A percentile compares a stretch with the other conserved stretches of the same genome.
Conservation (phyloP, 1,140 invertebrate species). For the Nasonia giraulti region DNA sequence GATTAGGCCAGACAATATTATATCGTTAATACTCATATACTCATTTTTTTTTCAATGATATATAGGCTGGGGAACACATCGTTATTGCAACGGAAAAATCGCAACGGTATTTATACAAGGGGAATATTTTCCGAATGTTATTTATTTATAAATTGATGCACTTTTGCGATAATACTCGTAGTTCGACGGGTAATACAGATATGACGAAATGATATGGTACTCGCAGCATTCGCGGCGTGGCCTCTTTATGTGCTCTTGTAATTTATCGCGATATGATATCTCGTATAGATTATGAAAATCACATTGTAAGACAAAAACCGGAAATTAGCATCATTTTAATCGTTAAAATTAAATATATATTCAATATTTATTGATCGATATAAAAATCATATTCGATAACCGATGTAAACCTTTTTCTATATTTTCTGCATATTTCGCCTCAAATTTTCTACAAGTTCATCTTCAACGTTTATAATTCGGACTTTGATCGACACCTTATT, state of each 20-base stretch:
- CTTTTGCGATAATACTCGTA: neutral
- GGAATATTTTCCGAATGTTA: too few relatives aligned
- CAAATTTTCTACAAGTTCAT: neutral
- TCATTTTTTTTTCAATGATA: neutral
- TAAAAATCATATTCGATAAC: neutral
- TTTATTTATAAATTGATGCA: neutral
- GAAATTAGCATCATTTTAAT: neutral
- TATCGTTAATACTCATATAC: neutral
- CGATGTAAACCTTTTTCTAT: neutral
- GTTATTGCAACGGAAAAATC: neutral
- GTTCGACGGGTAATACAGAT: neutral
- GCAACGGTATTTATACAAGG: neutral
- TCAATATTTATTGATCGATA: neutral
- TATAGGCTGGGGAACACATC: neutral
- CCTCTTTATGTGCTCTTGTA: neutral
- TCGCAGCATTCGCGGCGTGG: neutral
- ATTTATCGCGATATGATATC: neutral
- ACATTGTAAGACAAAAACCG: neutral
- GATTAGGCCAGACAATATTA: conserved; percentile 30
- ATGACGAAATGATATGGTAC: neutral
- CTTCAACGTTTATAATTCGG: neutral
- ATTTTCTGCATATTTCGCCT: neutral
- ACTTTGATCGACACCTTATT: neutral
- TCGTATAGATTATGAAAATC: neutral
- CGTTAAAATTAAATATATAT: neutral